phyloP scores from a whole-genome alignment of 2,113 vertebrate species.

The Archilochus colubris region DNA sequence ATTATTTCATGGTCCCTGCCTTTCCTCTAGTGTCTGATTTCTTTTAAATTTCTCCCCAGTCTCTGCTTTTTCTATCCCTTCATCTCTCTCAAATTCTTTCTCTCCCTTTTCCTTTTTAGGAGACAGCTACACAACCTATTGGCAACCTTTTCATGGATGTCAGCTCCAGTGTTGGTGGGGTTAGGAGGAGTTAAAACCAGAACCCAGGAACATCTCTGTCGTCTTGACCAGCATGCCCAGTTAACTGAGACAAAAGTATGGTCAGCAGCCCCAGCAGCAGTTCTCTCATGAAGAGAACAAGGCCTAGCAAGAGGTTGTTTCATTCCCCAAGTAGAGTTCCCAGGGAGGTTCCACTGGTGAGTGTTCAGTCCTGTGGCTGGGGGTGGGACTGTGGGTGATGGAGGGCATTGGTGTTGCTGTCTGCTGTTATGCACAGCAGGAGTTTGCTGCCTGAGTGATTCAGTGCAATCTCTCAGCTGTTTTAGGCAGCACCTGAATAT shows the following conservation, averaged over 20 bases:
- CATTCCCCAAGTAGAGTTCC: not conserved
- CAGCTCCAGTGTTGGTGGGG: no score
- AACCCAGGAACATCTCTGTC: not conserved
- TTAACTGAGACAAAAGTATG: not conserved
- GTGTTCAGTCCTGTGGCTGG: not conserved
- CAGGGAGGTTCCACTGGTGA: not conserved
- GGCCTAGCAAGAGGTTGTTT: not conserved
- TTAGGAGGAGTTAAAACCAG: no score
- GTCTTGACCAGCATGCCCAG: not conserved
- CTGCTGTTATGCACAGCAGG: not conserved
- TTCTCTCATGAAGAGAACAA: not conserved
- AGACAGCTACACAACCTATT: no score
- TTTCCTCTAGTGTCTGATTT: no score
- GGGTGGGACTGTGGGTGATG: fast-evolving
- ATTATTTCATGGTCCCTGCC: no score
- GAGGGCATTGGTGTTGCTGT: not conserved
- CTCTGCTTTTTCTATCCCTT: no score
- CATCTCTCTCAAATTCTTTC: no score
- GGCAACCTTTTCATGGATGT: no score
- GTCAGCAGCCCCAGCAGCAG: not conserved
- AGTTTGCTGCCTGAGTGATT: not conserved
- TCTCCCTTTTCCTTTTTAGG: no score
- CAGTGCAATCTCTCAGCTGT: not conserved
- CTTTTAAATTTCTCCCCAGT: no score
- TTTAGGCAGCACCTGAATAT: not conserved